Percentiles rank a stretch among this genome's conserved stretches.
phyloP scores from a whole-genome alignment of 2,888 invertebrate species.

The Ferrisia virgata region DNA sequence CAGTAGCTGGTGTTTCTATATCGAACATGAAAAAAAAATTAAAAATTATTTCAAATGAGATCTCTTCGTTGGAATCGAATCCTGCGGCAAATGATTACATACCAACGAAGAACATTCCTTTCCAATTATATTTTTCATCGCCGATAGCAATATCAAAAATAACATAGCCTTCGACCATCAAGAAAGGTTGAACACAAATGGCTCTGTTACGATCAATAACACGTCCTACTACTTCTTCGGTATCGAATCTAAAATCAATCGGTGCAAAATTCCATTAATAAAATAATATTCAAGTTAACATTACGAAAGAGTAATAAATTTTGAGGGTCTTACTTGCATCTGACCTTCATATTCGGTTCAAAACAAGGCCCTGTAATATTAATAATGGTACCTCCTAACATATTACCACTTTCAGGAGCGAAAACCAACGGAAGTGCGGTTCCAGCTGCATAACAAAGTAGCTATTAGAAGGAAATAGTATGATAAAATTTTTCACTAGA shows the following conservation, averaged over 20 bases:
- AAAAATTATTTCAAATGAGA: too few relatives aligned
- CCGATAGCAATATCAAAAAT: constrained; percentile 81
- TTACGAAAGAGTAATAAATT: too few relatives aligned
- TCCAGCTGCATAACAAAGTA: constrained; percentile 60
- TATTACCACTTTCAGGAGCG: constrained; percentile 93
- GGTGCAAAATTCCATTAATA: neutral
- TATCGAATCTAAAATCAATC: constrained; percentile 66
- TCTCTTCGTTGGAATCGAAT: too few relatives aligned
- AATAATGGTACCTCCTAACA: constrained; percentile 94
- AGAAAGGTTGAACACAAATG: constrained; percentile 81
- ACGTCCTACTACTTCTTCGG: constrained; percentile 71
- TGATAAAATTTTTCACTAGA: neutral
- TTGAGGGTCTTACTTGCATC: constrained; percentile 58
- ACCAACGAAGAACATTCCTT: constrained; percentile 88
- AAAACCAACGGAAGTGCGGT: constrained; percentile 78
- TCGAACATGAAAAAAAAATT: too few relatives aligned
- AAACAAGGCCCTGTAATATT: constrained; percentile 97
- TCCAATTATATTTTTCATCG: constrained; percentile 80
- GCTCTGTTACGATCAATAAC: constrained; percentile 78
- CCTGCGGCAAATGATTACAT: constrained; percentile 51
- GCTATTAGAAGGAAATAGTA: neutral
- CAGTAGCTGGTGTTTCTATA: constrained; percentile 88
- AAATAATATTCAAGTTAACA: too few relatives aligned
- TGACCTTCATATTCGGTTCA: constrained; percentile 68
- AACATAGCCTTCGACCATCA: constrained; percentile 85